Base-by-base conservation (phyloP, 2,888 invertebrate species). In the Sceliomorpha sp. region DNA sequence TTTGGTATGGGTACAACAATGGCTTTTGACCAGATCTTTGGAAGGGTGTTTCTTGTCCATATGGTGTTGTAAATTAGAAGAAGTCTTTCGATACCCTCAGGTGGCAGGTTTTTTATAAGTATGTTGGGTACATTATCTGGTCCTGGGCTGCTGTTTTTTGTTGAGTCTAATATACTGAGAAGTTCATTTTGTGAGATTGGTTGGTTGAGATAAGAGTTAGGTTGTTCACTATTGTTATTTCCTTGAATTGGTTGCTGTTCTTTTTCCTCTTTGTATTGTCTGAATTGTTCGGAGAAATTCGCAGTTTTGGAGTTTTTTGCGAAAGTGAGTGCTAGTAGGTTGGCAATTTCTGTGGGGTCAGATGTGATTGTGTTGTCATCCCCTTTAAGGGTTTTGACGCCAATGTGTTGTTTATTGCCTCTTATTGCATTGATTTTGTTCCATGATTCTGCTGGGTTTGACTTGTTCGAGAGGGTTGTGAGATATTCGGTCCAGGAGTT, bases 1-100 rank as follows among this genome's bases (percentile, higher is more conserved):
- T 72, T 72, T 9, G 39, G 12, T 0, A 72, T 47, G 1, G 69
- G 58, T 1, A 69, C 12, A 8, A 72, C 42, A 9, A 55, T 58
- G 0, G 66, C 64, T 48, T 53, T 31, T 20, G 39, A 24, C 66
- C 58, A 72, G 32, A 48, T 51, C 0, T 34, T 15, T n/a, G 66
- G 69, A 26, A 62, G 66, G 4, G 27, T 1, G 4, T 44, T 27
- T 0, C 29, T 13, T 1, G 4, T 29, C 67, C 67, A 73, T 1
- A 70, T 45, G 6, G 31, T 8, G 15, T 73, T 73, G 14, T 44
- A 67, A 2, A 73, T 20, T 6, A 58, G 13, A 1, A 62, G 26
- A 5, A 60, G 45, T 3, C 32, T 17, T 6, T 42, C n/a, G 9
- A 51, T 14, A 0, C 24, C 45, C 1, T 6, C 10, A 6, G 3